Base-by-base conservation (phyloP, 1,140 invertebrate genomes). In the Trinorchestia longiramus region DNA sequence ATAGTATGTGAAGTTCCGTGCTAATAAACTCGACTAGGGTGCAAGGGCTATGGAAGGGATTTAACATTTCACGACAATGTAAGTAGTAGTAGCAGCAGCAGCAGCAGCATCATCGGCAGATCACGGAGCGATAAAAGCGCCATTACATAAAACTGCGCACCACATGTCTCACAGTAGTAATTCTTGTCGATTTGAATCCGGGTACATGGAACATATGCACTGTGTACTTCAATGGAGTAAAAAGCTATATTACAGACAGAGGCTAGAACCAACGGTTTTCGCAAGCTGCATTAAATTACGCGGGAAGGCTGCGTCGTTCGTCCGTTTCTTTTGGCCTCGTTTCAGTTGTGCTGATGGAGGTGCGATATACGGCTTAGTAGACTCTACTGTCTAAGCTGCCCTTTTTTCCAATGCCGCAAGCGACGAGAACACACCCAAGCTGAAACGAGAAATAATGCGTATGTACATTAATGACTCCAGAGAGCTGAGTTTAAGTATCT, bases 321-420 rank as follows among this genome's bases (percentile, higher is more conserved):
- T 77, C 62, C 11, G 3, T 36, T 77, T 77, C 62, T 36, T 77
- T 77, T 19, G 19, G 47, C 47, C 6, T 8, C 6, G 47, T 53
- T 6, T 53, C 47, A 53, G 47, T n/a, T n/a, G n/a, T n/a, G n/a
- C n/a, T 6, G 47, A 19, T 53, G 47, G 47, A 19, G 47, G 47
- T 8, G 62, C 1, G 28, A 23, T 11, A 36, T 23, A 36, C 36
- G 11, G 88, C 41, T 91, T 40, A 94, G n/a, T 94, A 94, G 8
- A 94, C 44, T 40, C 44, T 6, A 36, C 47, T 6, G 36, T 44
- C 43, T 0, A 40, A 0, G 92, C 92, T 36, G 92, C 6, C 92
- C n/a, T 95, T 96, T 43, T 95, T 95, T 95, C 77, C 94, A 17
- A 96, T 42, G 8, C 96, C 95, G 87, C 96, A 96, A 36, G 96